Conservation (phyloP, 2,797 vertebrate genomes). For the Chelonia mydas region DNA sequence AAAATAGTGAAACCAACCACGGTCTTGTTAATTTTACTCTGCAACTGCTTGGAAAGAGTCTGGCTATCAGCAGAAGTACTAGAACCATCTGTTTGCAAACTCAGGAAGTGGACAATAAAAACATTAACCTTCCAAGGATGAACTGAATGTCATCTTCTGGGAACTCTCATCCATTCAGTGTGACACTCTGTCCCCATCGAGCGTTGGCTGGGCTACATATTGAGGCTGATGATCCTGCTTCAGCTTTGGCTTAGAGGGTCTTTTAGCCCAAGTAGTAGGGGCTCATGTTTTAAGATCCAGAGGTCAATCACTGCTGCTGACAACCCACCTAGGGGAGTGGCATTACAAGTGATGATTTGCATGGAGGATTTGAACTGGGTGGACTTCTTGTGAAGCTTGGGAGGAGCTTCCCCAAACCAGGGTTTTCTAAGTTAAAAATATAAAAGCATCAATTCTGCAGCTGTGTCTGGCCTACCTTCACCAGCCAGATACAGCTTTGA, state of each 20-base stretch:
- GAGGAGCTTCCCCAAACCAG: background rate
- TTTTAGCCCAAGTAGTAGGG: background rate
- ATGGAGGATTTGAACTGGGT: background rate
- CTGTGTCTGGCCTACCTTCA: background rate
- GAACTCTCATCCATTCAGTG: fast-evolving
- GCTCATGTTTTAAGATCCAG: fast-evolving
- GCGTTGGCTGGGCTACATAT: background rate
- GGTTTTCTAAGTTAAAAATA: background rate
- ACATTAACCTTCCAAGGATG: too few relatives aligned
- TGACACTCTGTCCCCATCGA: background rate
- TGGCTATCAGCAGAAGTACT: background rate
- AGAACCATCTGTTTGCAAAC: background rate
- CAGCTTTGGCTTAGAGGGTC: background rate
- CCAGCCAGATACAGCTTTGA: background rate
- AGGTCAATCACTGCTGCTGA: background rate
- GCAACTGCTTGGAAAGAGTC: background rate
- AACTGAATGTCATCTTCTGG: background rate
- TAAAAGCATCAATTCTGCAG: background rate
- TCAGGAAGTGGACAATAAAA: background rate
- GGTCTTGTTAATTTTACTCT: background rate
- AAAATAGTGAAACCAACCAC: background rate
- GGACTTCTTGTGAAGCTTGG: background rate
- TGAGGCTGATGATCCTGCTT: background rate
- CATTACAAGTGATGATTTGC: background rate
- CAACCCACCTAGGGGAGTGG: background rate